phyloP scores from a whole-genome alignment of 1,140 invertebrate species.

The Atta colombica region DNA sequence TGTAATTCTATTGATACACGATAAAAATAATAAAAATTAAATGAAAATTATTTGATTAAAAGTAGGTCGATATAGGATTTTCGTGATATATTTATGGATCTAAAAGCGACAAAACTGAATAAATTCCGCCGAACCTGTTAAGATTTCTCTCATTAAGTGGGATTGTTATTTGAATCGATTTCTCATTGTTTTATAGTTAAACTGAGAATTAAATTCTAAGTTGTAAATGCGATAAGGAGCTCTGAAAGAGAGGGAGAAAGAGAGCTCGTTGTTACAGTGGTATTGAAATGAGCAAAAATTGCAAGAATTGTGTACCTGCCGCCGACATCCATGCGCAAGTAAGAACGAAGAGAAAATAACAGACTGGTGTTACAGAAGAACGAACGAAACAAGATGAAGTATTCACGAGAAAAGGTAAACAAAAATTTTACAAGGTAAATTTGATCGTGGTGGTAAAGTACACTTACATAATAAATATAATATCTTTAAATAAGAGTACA shows the following conservation, averaged over 20 bases:
- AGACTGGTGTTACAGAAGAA: constrained; percentile 43
- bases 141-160: constrained; percentile 26
- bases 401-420: constrained; percentile 49
- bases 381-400: constrained; percentile 38
- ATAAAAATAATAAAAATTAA: no score
- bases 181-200: constrained; percentile 21
- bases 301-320: constrained; percentile 40
- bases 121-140: constrained; percentile 1
- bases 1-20: no score
- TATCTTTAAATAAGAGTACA: constrained; percentile 55
- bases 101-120: not conserved
- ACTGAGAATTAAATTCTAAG: constrained; percentile 41
- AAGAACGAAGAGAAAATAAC: constrained; percentile 58
- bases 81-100: not conserved
- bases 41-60: constrained; percentile 13
- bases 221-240: constrained; percentile 53
- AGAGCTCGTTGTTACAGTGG: not conserved
- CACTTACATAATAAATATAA: constrained; percentile 65
- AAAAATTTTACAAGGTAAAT: constrained; percentile 77
- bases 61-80: not conserved
- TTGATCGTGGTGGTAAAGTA: constrained; percentile 66
- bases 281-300: constrained; percentile 67
- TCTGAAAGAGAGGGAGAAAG: constrained; percentile 8
- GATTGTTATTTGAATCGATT: constrained; percentile 20
- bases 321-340: constrained; percentile 41